These are phyloP conservation scores for Lithosia quadra DNA, from an alignment of 2,888 invertebrate genomes.

Conservation along the genomic window DNA sequence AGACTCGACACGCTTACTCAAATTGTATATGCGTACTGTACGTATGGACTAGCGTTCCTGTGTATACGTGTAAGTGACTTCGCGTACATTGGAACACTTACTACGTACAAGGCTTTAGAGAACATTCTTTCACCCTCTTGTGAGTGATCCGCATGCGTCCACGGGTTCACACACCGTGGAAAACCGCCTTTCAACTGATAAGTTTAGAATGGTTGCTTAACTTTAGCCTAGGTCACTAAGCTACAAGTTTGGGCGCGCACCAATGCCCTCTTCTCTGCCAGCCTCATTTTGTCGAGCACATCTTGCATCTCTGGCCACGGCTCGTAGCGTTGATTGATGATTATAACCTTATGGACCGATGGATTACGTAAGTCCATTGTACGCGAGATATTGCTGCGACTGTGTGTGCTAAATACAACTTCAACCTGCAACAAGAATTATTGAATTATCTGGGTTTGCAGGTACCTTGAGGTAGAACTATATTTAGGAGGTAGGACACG, in stretches of 20 bases:
- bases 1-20: no score
- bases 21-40: no score
- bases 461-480: no score
- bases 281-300: conserved; percentile 72
- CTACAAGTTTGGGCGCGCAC: conserved; percentile 62
- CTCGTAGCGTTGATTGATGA: conserved; percentile 74
- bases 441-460: no score
- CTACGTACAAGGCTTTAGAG: no score
- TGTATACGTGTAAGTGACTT: no score
- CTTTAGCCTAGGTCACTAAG: conserved; percentile 7
- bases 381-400: conserved; percentile 66
- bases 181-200: background rate
- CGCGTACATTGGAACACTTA: no score
- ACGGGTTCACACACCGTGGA: background rate
- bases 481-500: no score
- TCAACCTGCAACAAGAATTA: conserved; percentile 68
- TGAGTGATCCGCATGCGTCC: background rate
- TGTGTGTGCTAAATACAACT: conserved; percentile 64
- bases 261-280: conserved; percentile 65
- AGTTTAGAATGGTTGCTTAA: background rate
- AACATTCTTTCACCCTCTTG: no score
- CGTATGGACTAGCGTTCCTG: no score
- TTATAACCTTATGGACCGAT: conserved; percentile 66
- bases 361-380: conserved; percentile 79
- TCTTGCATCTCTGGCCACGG: conserved; percentile 75